phyloP scores from a whole-genome alignment of 2,888 invertebrate species.

The Hyposoter didymator region DNA sequence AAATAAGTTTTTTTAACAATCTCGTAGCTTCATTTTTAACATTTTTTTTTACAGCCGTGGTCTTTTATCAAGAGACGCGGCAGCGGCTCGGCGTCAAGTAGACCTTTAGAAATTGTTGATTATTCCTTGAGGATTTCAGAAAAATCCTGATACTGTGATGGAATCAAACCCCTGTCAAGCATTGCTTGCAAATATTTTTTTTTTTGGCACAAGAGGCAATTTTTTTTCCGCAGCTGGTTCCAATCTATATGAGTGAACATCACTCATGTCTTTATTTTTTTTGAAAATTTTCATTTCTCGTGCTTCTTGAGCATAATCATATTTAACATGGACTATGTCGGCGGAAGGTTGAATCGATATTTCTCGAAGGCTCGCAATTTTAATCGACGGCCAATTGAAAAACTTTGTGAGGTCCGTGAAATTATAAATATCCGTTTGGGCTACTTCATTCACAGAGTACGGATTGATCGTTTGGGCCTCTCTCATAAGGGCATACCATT shows the following conservation, averaged over 20 bases:
- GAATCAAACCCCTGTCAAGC: constrained; percentile 18
- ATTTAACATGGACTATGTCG: constrained; percentile 16
- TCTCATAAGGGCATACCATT: constrained; percentile 26
- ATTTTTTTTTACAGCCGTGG: not conserved
- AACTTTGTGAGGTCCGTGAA: not conserved
- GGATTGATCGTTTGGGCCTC: constrained; percentile 20
- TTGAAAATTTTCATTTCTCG: constrained; percentile 8
- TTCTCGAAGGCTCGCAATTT: constrained; percentile 24
- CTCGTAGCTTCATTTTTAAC: constrained; percentile 8
- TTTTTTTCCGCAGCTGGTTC: not conserved
- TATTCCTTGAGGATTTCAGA: not conserved
- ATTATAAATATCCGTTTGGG: not conserved
- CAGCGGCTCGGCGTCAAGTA: not conserved
- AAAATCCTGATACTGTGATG: not conserved
- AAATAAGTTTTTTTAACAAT: not conserved
- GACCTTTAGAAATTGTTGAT: not conserved
- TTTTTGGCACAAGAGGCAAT: constrained; percentile 22
- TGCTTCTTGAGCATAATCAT: constrained; percentile 26
- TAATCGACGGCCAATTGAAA: not conserved
- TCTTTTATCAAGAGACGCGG: not conserved
- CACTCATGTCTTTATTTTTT: constrained; percentile 24
- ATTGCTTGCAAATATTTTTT: constrained; percentile 12
- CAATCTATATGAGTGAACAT: not conserved
- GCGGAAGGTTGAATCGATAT: constrained; percentile 11
- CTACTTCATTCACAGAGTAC: constrained; percentile 14